These are phyloP conservation scores for Macrochelys suwanniensis DNA, from an alignment of 2,797 vertebrate genomes.

Conservation along the genomic window DNA sequence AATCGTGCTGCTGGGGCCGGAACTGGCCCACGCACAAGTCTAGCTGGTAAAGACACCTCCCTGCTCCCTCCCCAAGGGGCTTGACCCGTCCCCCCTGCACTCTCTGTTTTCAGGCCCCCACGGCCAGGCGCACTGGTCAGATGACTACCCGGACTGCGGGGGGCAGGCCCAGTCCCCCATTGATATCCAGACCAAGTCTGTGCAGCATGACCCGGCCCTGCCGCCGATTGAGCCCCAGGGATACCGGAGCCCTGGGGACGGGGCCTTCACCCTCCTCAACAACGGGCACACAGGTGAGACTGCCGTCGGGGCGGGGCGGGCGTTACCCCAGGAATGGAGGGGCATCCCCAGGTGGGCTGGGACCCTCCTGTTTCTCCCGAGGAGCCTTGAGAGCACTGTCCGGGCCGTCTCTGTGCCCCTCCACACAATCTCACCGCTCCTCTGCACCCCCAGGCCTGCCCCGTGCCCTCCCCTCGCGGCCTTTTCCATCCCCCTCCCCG, in stretches of 20 bases:
- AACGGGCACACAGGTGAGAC: constrained; percentile 92
- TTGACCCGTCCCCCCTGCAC: not conserved
- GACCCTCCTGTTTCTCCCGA: not conserved
- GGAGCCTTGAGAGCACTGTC: not conserved
- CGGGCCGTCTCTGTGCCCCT: not conserved
- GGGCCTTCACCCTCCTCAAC: constrained; percentile 84
- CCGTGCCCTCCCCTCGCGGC: not conserved
- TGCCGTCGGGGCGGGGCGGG: rapidly evolving
- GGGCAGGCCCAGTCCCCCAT: constrained; percentile 90
- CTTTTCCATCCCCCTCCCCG: not conserved
- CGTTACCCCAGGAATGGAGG: not conserved
- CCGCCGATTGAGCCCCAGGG: constrained; percentile 81
- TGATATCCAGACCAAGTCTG: constrained; percentile 81
- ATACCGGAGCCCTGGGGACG: constrained; percentile 80
- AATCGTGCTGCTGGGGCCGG: not conserved
- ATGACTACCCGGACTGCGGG: constrained; percentile 86
- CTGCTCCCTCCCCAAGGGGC: not conserved
- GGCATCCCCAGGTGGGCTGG: not conserved
- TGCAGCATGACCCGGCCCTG: constrained; percentile 83
- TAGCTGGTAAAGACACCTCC: not conserved
- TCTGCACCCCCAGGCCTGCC: not conserved
- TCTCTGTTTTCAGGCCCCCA: constrained; percentile 82
- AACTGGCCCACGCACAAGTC: not conserved
- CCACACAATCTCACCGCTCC: not conserved
- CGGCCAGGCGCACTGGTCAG: constrained; percentile 89